Evolutionary conservation across 2,113 vertebrate species (phyloP).

Genomic region (Gambusia affinis): DNA sequence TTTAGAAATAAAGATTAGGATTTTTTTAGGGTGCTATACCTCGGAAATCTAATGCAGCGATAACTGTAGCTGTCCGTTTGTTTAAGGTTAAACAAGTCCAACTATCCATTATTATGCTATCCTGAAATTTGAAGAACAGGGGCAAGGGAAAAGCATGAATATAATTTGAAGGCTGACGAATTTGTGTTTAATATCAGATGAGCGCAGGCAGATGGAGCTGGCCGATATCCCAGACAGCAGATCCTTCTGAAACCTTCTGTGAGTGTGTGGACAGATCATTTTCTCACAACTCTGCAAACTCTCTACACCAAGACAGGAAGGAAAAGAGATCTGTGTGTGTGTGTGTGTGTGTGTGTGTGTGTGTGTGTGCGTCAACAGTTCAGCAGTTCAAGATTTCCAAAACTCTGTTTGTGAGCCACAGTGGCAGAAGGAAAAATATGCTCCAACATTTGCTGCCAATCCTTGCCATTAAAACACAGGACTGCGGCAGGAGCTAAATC

Average conservation of each 20-base stretch:
- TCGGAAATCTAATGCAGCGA: no score
- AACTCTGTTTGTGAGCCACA: constrained; percentile 37
- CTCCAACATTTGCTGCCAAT: constrained; percentile 10
- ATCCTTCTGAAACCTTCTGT: background rate
- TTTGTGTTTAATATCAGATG: constrained; percentile 18
- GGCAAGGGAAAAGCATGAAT: background rate
- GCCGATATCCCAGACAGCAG: constrained; percentile 41
- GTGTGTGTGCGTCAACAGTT: constrained; percentile 12
- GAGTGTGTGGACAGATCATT: constrained; percentile 16
- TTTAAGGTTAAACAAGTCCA: no score
- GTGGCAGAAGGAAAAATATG: constrained; percentile 39
- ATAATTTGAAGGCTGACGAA: background rate
- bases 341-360: constrained; percentile 11
- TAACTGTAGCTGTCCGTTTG: no score
- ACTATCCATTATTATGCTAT: background rate
- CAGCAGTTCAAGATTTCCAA: constrained; percentile 28
- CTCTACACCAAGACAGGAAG: constrained; percentile 13
- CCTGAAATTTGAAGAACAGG: background rate
- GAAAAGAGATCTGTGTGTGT: constrained; percentile 31
- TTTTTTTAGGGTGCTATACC: no score
- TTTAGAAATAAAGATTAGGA: no score
- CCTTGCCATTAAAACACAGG: constrained; percentile 13
- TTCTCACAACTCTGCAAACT: constrained; percentile 20
- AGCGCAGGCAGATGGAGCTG: constrained; percentile 28
- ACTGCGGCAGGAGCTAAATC: background rate